Evolutionary conservation across 2,888 invertebrate species (phyloP), one percentile per base, ranked within the genome.

Genomic region (Andrena chrysosceles): DNA sequence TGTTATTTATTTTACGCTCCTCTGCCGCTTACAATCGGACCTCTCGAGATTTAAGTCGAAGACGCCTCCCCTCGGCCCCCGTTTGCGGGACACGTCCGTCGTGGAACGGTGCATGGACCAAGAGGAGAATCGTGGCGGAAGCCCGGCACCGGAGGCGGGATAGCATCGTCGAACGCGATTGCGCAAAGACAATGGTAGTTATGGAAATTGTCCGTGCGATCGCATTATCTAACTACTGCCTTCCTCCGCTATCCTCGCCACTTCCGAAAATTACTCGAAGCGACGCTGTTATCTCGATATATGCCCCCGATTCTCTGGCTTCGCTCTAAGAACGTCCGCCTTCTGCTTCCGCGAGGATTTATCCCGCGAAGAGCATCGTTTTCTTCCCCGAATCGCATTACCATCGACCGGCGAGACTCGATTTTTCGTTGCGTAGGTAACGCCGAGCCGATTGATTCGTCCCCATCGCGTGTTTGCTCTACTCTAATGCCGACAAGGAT

Each of bases 1-100:
- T 26, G 74, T 86, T 86, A 83, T 83, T 86, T 86, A 85, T 81
- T 81, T 86, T 70, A 72, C 76, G 70, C 70, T 69, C 54, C 49
- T 70, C 54, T 63, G 69, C 33, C 33, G 63, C 69, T 54, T 31
- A 63, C 60, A 56, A 72, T 48, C 75, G 70, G 69, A 66, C 56
- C 49, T 31, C 59, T 60, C 66, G 69, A 62, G 54, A 74, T 80
- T 75, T 54, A 59, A 68, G 48, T 63, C 75, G 75, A 29, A 60
- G 31, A 33, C 64, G 56, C 29, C 59, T 33, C 59, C 7, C 49
- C 70, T 66, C 77, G 29, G 23, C 10, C 56, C 16, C 48, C 0
- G 23, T 20, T 62, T 29, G 49, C 35, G 68, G 63, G 80, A 72
- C 69, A 75, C 74, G 81, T 69, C 42, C 56, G 63, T 83, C 13